Conservation (phyloP, 2,888 invertebrate genomes). For the Idaea aversata region DNA sequence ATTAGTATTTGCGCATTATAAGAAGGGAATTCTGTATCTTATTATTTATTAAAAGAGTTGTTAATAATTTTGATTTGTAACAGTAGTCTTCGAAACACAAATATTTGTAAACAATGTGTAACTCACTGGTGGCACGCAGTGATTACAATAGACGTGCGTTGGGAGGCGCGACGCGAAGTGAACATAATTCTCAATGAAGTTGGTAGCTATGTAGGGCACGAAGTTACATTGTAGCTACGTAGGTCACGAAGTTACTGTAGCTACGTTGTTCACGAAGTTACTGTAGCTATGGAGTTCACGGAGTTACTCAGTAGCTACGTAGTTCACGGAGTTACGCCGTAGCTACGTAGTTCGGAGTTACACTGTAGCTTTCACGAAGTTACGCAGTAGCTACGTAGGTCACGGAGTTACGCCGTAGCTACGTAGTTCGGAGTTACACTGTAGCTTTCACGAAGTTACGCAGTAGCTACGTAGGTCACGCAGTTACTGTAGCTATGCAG, state of each 20-base stretch:
- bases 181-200: conserved; percentile 72
- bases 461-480: conserved; percentile 79
- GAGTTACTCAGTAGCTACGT: conserved; percentile 73
- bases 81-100: conserved; percentile 62
- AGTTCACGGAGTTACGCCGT: conserved; percentile 73
- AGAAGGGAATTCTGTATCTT: neutral
- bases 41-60: neutral
- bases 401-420: conserved; percentile 55
- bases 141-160: conserved; percentile 73
- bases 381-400: conserved; percentile 70
- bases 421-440: conserved; percentile 58
- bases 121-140: conserved; percentile 80
- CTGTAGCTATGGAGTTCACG: conserved; percentile 75
- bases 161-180: conserved; percentile 62
- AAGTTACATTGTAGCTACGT: conserved; percentile 68
- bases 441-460: conserved; percentile 73
- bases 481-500: conserved; percentile 72
- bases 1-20: neutral
- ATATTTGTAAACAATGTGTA: conserved; percentile 74
- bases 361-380: conserved; percentile 71
- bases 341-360: no score
- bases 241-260: conserved; percentile 75
- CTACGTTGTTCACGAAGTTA: conserved; percentile 28
- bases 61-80: conserved; percentile 7
- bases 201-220: conserved; percentile 73